Conservation (phyloP, 1,140 invertebrate genomes). For the Heliconius himera region DNA sequence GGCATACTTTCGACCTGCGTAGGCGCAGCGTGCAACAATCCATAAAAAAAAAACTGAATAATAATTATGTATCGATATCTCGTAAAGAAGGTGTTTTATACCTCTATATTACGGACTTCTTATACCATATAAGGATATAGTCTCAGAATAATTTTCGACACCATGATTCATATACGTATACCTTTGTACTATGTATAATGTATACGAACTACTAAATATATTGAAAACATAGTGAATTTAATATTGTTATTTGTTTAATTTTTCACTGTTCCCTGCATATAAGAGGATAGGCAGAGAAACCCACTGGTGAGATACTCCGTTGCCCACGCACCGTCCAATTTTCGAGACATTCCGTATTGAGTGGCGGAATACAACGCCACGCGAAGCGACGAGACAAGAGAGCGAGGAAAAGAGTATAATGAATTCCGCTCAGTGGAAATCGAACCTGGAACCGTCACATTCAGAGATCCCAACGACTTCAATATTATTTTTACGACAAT, state of each 20-base stretch:
- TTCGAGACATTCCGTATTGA: too few species aligned
- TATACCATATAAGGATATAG: not conserved
- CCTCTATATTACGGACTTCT: not conserved
- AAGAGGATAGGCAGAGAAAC: too few species aligned
- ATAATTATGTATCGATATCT: not conserved
- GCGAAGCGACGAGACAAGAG: too few species aligned
- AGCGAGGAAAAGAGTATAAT: too few species aligned
- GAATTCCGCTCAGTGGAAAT: too few species aligned
- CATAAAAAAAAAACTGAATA: not conserved
- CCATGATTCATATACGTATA: not conserved
- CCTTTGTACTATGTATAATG: not conserved
- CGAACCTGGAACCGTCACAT: too few species aligned
- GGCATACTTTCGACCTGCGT: slow-evolving; percentile 23
- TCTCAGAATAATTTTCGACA: not conserved
- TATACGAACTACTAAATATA: not conserved
- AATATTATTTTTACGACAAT: not conserved
- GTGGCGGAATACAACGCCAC: too few species aligned
- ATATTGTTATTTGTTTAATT: not conserved
- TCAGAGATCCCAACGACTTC: too few species aligned
- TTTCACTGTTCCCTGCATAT: not conserved
- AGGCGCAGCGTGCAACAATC: slow-evolving; percentile 12
- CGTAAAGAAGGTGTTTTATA: slow-evolving; percentile 6
- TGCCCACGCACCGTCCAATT: too few species aligned
- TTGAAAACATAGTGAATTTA: not conserved
- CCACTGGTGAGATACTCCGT: too few species aligned